Evolutionary conservation across 2,797 vertebrate species (phyloP).

Genomic region (Echiichthys vipera): DNA sequence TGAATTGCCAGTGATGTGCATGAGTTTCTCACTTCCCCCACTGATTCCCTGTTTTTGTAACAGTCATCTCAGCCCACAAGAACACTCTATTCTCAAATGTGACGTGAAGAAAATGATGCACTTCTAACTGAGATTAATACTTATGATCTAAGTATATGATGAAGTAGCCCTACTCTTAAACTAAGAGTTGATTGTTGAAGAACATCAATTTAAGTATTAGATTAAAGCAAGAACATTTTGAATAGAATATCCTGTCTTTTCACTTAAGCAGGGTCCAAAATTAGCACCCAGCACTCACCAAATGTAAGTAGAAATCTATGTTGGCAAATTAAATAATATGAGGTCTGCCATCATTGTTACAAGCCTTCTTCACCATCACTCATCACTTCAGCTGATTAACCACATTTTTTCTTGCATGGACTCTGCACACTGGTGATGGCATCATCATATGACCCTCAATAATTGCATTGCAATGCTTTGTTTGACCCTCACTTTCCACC

Average conservation of each 20-base stretch:
- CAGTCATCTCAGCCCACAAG: conserved; percentile 1
- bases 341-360: too few species aligned
- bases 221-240: not conserved
- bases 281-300: too few species aligned
- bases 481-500: too few species aligned
- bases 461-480: too few species aligned
- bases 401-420: too few species aligned
- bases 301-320: too few species aligned
- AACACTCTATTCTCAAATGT: conserved; percentile 1
- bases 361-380: too few species aligned
- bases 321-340: too few species aligned
- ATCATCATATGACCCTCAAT: too few species aligned
- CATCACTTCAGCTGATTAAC: too few species aligned
- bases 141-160: not conserved
- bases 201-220: not conserved
- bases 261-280: conserved; percentile 1
- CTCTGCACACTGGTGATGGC: too few species aligned
- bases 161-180: not conserved
- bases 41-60: not conserved
- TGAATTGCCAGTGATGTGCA: not conserved
- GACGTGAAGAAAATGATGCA: not conserved
- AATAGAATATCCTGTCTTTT: not conserved
- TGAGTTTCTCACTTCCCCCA: conserved; percentile 21
- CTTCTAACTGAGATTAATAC: conserved; percentile 7
- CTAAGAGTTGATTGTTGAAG: conserved; percentile 1